Evolutionary conservation across 1,140 invertebrate species (phyloP).

Genomic region (Drosophila malerkotliana): DNA sequence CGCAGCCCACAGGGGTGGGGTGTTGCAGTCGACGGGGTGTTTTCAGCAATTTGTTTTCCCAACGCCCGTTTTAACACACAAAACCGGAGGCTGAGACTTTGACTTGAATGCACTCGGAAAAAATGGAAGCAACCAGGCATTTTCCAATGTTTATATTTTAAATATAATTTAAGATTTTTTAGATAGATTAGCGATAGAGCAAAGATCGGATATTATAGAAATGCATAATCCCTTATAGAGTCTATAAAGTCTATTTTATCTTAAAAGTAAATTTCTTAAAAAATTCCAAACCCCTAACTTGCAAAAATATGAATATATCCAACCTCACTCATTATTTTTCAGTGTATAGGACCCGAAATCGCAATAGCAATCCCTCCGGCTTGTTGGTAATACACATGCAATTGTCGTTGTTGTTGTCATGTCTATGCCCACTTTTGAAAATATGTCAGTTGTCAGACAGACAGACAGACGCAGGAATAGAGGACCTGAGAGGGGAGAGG

Average conservation of each 20-base stretch:
- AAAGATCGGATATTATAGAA: no score
- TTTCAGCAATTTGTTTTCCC: conserved; percentile 80
- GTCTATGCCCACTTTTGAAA: conserved; percentile 78
- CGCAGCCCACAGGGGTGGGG: not conserved
- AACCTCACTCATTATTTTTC: not conserved
- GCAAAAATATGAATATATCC: no score
- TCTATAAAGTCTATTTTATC: no score
- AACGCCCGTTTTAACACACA: conserved; percentile 75
- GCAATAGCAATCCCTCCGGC: conserved; percentile 32
- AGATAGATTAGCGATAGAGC: no score
- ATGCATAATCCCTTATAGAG: no score
- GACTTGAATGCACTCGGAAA: conserved; percentile 44
- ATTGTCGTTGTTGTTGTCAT: conserved; percentile 73
- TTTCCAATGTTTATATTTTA: not conserved
- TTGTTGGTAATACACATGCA: conserved; percentile 50
- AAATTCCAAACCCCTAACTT: no score
- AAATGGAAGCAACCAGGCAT: not conserved
- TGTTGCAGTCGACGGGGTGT: conserved; percentile 59
- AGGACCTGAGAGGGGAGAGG: not conserved
- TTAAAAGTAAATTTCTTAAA: no score
- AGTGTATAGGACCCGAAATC: conserved; percentile 27
- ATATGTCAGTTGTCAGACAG: conserved; percentile 73
- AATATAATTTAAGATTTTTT: no score
- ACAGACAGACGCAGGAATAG: conserved; percentile 1
- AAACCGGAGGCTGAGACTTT: conserved; percentile 56